These are phyloP conservation scores for Ibidorhyncha struthersii DNA, from an alignment of 2,113 vertebrate species.

Conservation along the genomic window DNA sequence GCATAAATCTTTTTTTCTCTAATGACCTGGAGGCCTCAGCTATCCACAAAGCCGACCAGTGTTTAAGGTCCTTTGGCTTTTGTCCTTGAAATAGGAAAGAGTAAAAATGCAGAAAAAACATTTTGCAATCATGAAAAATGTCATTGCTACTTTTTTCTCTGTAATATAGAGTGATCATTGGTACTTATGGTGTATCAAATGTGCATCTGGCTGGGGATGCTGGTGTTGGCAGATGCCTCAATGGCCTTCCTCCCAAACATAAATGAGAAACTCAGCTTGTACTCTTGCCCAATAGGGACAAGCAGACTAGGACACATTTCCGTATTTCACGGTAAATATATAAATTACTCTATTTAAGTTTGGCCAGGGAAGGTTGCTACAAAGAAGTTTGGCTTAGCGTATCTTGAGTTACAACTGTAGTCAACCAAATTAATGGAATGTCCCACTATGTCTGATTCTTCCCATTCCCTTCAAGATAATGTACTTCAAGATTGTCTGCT, in stretches of 20 bases:
- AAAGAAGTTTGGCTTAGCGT: background rate
- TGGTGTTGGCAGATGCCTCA: background rate
- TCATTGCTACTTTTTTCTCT: background rate
- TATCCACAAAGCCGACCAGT: background rate
- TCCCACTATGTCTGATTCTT: background rate
- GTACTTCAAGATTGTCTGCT: background rate
- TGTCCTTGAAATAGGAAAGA: background rate
- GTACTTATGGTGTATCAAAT: fast-evolving
- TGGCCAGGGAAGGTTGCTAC: background rate
- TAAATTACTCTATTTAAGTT: background rate
- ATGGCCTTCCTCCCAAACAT: background rate
- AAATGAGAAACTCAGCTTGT: background rate
- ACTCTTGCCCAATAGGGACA: background rate
- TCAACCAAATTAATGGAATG: background rate
- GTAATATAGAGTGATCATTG: background rate
- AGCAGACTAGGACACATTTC: background rate
- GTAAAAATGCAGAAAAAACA: background rate
- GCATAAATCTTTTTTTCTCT: background rate
- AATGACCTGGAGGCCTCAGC: background rate
- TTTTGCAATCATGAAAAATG: background rate
- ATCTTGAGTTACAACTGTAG: background rate
- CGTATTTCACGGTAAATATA: background rate
- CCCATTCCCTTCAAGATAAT: background rate
- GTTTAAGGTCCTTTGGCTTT: background rate
- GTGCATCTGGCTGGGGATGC: background rate